phyloP scores from a whole-genome alignment of 2,113 vertebrate genomes.

The Columba janthina region DNA sequence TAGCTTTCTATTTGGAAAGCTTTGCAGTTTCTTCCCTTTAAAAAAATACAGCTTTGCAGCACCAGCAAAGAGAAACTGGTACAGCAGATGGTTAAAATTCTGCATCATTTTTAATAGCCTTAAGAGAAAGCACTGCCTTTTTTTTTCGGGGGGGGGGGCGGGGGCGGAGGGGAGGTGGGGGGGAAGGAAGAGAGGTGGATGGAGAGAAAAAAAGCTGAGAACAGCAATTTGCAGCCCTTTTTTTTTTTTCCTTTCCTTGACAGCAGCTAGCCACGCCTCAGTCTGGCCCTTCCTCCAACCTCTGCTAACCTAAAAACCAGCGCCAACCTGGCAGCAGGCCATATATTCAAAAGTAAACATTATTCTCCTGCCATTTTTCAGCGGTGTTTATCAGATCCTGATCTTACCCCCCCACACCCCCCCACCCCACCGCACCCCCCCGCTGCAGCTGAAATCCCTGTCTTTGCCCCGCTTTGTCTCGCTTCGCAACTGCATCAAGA shows the following conservation, averaged over 20 bases:
- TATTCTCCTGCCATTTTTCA: constrained; percentile 39
- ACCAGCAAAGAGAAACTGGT: neutral
- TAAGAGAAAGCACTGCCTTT: constrained; percentile 49
- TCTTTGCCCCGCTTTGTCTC: neutral
- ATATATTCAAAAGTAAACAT: constrained; percentile 63
- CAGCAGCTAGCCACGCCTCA: constrained; percentile 57
- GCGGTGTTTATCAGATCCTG: neutral
- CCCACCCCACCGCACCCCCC: rapidly evolving
- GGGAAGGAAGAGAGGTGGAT: neutral
- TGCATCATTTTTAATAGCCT: constrained; percentile 48
- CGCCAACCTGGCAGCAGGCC: constrained; percentile 54
- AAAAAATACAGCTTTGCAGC: neutral
- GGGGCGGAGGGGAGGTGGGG: too few relatives aligned
- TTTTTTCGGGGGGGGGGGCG: neutral
- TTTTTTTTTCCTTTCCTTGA: constrained; percentile 31
- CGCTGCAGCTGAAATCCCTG: neutral
- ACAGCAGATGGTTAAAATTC: constrained; percentile 57
- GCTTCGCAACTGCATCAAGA: neutral
- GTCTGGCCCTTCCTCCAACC: constrained; percentile 67
- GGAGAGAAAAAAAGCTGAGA: too few relatives aligned
- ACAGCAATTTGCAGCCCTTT: neutral
- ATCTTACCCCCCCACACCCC: neutral
- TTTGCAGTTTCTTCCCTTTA: neutral
- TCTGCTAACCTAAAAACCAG: constrained; percentile 66
- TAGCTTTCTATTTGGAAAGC: neutral